Conservation (phyloP, 2,888 invertebrate genomes). For the Eupelmus urozonus region DNA sequence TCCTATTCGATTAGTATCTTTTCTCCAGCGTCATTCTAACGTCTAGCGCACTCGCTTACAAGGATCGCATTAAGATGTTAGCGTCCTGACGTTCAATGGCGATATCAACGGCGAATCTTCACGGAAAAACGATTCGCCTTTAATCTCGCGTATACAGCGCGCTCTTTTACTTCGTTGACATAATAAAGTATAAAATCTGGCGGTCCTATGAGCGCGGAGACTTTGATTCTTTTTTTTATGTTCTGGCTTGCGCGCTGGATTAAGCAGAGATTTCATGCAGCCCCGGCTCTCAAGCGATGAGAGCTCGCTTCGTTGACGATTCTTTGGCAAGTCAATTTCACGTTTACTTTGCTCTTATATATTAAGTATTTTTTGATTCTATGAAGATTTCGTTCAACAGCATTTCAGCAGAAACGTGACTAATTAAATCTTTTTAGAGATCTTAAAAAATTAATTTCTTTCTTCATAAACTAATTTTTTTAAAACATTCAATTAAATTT, state of each 20-base stretch:
- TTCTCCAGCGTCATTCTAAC: constrained; percentile 36
- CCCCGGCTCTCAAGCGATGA: background rate
- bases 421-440: no score
- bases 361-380: background rate
- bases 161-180: constrained; percentile 32
- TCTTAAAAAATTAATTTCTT: no score
- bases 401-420: background rate
- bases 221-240: background rate
- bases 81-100: constrained; percentile 10
- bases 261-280: constrained; percentile 15
- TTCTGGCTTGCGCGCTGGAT: background rate
- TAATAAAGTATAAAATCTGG: constrained; percentile 45
- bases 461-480: no score
- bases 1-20: constrained; percentile 51
- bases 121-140: constrained; percentile 20
- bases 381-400: constrained; percentile 7
- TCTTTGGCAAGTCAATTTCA: background rate
- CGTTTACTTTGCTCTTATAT: background rate
- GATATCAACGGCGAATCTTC: constrained; percentile 49
- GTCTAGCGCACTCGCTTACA: background rate
- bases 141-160: no score
- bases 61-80: constrained; percentile 52
- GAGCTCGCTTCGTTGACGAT: background rate
- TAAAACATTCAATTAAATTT: no score
- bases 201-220: background rate